Evolutionary conservation across 2,888 invertebrate species (phyloP), one percentile per base, ranked within the genome.

Genomic region (Formica aserva): DNA sequence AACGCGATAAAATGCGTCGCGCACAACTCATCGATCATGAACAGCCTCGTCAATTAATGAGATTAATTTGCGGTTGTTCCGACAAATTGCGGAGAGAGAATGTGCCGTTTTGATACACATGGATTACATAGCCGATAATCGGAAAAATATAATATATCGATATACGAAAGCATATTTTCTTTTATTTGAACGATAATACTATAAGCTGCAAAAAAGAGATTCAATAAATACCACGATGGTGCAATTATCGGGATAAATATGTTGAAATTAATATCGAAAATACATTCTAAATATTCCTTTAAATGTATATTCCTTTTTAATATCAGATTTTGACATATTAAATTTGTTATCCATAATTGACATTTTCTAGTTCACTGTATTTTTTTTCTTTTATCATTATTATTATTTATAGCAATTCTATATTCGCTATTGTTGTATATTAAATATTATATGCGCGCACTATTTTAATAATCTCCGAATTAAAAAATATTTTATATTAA

Each of bases 11-110:
- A 78, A 74, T 22, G 18, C 45, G 29, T 62, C 60, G 41, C 18
- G 15, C 38, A 38, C 65, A 74, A 29, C n/a, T 65, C 26, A 15
- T 72, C 29, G 29, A 32, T 32, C 45, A 60, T 18, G 22, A 74
- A 32, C 18, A 74, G 45, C 45, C 29, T 45, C 22, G 9, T 22
- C 32, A 29, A 60, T 60, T 75, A 80, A 74, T 75, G 75, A 52
- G 32, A 74, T 80, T 75, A 75, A 80, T 80, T 74, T 18, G 32
- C 32, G 29, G 52, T 26, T 13, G n/a, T 48, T 60, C 18, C 45
- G 41, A 3, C 74, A 41, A 74, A 78, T 32, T 80, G 72, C 45
- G 22, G 60, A 32, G 32, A 60, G 2, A 13, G 60, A 45, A 22
- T 72, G 45, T 60, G 22, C 32, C 11, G 35, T 60, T 74, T 74